Base-by-base conservation (phyloP, 2,888 invertebrate genomes). In the Rotaria macrura region DNA sequence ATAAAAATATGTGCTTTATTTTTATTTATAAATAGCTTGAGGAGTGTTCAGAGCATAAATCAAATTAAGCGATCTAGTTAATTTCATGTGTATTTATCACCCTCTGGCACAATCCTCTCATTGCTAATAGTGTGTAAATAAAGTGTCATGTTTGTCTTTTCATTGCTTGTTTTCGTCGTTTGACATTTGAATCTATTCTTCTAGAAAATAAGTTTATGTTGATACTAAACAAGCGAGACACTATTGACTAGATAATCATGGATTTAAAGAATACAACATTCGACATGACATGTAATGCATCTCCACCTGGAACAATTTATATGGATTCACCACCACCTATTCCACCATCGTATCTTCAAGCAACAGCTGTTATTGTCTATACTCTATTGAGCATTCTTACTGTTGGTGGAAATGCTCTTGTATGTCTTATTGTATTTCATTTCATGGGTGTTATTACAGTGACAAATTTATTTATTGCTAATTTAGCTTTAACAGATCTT, bases 391-490 rank as follows among this genome's bases (percentile, higher is more conserved):
- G 84, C 54, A 47, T 86, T 57, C 84, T 86, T 17, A 74, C 79
- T 40, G 55, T 86, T 55, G 79, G 79, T n/a, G 85, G 86, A 25
- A 86, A 86, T 49, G 55, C 83, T 34, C n/a, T 86, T 25, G 86
- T 86, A 17, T 65, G 65, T 25, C 7, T 85, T 20, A 57, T 85
- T 40, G 84, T 85, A 49, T 84, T 85, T 83, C 47, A 55, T 40
- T 85, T 47, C 47, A 83, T 83, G 83, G 83, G 85, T n/a, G 65
- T 84, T 25, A 72, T 84, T 65, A 79, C 85, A 20, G 85, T 86
- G 12, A 86, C 85, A 34, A 86, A 86, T 55, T 86, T 85, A 83
- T 86, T 86, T 72, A 86, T 86, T 23, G 57, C 85, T 29, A 86
- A 85, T 84, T 38, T 86, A 38, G 86, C 86, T 43, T 38, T 86